Conservation (phyloP, 2,113 vertebrate species). For the Smithornis capensis region DNA sequence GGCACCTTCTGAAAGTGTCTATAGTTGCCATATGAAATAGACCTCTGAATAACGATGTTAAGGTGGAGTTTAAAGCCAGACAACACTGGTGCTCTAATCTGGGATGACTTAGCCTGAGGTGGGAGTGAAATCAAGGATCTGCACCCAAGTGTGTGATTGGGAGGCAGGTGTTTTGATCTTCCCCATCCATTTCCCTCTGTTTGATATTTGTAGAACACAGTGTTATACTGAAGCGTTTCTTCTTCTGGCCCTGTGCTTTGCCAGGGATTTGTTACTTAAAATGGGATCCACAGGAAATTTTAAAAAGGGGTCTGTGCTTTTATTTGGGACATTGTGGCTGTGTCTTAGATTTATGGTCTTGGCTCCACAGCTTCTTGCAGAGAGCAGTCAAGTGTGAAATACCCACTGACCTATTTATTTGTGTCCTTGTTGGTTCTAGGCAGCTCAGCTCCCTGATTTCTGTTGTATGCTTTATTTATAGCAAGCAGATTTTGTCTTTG, state of each 20-base stretch:
- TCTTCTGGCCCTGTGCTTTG: background rate
- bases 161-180: background rate
- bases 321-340: background rate
- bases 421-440: background rate
- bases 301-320: accelerated
- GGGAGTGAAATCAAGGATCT: background rate
- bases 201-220: background rate
- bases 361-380: background rate
- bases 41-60: background rate
- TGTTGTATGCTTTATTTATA: background rate
- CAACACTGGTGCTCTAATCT: background rate
- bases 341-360: background rate
- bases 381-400: conserved; percentile 16
- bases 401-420: conserved; percentile 43
- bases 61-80: background rate
- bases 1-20: background rate
- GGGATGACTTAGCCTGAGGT: background rate
- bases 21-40: background rate
- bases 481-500: background rate
- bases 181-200: background rate
- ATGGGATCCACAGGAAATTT: accelerated
- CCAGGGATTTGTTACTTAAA: background rate
- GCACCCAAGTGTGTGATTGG: background rate
- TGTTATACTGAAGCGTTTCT: background rate
- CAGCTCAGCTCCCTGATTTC: background rate